Conservation (phyloP, 2,113 vertebrate genomes). For the Archocentrus centrarchus region DNA sequence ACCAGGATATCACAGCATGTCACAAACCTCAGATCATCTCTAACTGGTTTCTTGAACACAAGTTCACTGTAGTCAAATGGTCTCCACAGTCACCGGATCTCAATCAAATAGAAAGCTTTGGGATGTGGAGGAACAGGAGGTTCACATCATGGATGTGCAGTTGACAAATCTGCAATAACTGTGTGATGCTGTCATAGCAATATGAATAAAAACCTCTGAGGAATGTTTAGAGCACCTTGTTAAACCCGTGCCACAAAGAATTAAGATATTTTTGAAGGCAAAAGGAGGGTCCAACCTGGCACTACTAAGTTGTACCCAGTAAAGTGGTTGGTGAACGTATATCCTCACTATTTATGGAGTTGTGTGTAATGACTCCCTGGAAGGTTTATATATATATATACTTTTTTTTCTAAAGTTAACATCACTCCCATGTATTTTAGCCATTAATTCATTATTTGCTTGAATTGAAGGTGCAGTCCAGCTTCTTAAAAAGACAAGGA, state of each 20-base stretch:
- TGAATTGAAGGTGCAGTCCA: background rate
- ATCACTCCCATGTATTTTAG: background rate
- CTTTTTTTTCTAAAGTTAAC: background rate
- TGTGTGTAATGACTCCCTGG: background rate
- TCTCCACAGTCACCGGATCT: no score
- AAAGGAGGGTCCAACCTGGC: background rate
- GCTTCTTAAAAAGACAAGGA: constrained; percentile 30
- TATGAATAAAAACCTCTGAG: accelerated
- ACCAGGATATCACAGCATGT: no score
- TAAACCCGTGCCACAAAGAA: background rate
- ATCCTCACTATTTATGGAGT: background rate
- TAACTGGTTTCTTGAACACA: no score
- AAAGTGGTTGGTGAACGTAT: background rate
- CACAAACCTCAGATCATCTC: no score
- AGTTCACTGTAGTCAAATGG: no score
- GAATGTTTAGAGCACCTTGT: background rate
- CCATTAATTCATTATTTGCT: background rate
- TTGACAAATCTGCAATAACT: background rate
- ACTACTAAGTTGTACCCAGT: background rate
- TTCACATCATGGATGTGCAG: background rate
- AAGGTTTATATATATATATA: background rate
- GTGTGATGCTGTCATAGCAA: background rate
- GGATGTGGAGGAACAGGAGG: background rate
- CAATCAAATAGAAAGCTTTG: no score
- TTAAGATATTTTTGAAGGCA: background rate